A percentile compares a stretch with the other conserved stretches of the same genome.
phyloP scores from a whole-genome alignment of 2,113 vertebrate genomes.

The Glareola pratincola region DNA sequence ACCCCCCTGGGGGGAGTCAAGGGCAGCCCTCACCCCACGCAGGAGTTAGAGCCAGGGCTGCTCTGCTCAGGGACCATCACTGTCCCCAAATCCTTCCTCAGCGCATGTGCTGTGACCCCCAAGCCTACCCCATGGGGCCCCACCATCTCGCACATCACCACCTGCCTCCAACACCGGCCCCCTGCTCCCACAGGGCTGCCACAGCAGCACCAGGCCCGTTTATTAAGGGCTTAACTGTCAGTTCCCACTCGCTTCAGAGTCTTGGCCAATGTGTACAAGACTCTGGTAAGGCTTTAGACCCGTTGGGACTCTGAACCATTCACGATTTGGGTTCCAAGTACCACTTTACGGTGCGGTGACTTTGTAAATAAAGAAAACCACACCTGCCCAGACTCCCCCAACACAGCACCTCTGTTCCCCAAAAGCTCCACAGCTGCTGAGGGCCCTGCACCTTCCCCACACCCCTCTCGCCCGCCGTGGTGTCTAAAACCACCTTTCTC shows the following conservation, averaged over 20 bases:
- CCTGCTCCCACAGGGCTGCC: rapidly evolving
- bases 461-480: rapidly evolving
- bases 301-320: rapidly evolving
- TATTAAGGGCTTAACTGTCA: rapidly evolving
- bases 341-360: rapidly evolving
- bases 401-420: not conserved
- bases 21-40: not conserved
- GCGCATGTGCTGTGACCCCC: not conserved
- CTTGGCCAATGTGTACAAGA: rapidly evolving
- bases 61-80: not conserved
- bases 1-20: not conserved
- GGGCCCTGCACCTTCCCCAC: rapidly evolving
- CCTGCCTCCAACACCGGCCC: not conserved
- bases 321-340: not conserved
- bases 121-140: too few relatives aligned
- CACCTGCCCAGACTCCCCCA: rapidly evolving
- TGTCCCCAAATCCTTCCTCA: not conserved
- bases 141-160: not conserved
- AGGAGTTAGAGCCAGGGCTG: not conserved
- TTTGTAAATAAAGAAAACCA: not conserved
- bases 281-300: not conserved
- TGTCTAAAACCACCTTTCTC: not conserved
- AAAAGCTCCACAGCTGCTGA: rapidly evolving
- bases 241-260: not conserved
- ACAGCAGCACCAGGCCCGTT: rapidly evolving